These are phyloP conservation scores for Psittacus erithacus DNA, from an alignment of 2,113 vertebrate species.

Conservation along the genomic window DNA sequence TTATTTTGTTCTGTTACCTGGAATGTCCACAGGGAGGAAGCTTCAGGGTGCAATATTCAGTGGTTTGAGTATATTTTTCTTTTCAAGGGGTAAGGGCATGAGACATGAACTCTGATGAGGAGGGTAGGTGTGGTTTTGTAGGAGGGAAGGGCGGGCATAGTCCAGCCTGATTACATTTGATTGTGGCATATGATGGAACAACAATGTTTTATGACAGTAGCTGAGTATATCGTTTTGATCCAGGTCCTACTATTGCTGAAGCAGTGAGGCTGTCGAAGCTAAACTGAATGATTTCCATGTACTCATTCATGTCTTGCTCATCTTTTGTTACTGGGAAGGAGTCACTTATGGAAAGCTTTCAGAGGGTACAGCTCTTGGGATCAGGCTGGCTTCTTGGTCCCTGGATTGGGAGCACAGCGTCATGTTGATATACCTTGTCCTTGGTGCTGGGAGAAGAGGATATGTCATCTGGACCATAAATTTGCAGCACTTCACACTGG, in stretches of 20 bases:
- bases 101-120: background rate
- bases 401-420: background rate
- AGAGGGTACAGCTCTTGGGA: background rate
- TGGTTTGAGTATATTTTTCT: background rate
- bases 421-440: background rate
- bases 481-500: background rate
- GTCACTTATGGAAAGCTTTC: background rate
- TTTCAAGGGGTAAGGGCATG: background rate
- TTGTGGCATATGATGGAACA: background rate
- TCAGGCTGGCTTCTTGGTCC: background rate
- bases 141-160: background rate
- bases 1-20: background rate
- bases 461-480: background rate
- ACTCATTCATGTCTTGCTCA: background rate
- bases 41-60: background rate
- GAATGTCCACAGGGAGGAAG: background rate
- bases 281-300: background rate
- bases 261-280: background rate
- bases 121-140: background rate
- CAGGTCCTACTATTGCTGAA: background rate
- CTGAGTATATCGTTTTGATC: background rate
- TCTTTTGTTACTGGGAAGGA: background rate
- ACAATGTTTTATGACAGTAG: background rate
- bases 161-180: background rate
- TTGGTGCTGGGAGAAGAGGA: background rate